Base-by-base conservation (phyloP, 2,888 invertebrate genomes). In the Leistus spinibarbis region DNA sequence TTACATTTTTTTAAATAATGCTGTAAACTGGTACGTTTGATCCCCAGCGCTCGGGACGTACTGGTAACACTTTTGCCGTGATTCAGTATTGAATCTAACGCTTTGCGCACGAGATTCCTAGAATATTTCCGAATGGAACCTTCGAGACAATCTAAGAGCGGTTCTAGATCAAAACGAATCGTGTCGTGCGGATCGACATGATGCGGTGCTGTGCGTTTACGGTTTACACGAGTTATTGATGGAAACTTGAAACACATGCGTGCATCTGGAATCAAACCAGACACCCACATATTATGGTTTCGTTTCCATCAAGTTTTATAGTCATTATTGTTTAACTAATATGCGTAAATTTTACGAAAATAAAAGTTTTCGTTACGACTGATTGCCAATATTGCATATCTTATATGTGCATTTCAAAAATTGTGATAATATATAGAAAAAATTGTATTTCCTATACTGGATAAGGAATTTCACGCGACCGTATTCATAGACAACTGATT, bases 1-100 rank as follows among this genome's bases (percentile, higher is more conserved):
- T 88, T 87, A 78, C 88, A 84, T 79, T 87, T 87, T 84, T 88
- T 88, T 78, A 88, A 82, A 84, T 88, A 88, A 82, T 87, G 87
- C 78, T 88, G 88, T 79, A 88, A 84, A 76, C 87, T 88, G 72
- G 87, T 88, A 67, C 88, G 85, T 82, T 88, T 88, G 81, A 88
- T 88, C 77, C 87, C 87, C 78, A 85, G 87, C 83, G 85, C 85
- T 79, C 86, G 82, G 54, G 87, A 87, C 65, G 87, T 87, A 79
- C 85, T 86, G 76, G 87, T 88, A 76, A 88, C 87, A 79, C 86
- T 87, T 80, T 85, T 81, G 77, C 88, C 87, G 80, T 86, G 85
- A 80, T 87, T 87, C 79, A 88, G 83, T 78, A 88, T 86, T 63
- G 86, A 87, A 80, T 88, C 87, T 80, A 88, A 81, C 40, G 88